A percentile compares a stretch with the other conserved stretches of the same genome.
These are phyloP conservation scores for Apaloderma vittatum DNA, from an alignment of 2,113 vertebrate species.

Conservation along the genomic window DNA sequence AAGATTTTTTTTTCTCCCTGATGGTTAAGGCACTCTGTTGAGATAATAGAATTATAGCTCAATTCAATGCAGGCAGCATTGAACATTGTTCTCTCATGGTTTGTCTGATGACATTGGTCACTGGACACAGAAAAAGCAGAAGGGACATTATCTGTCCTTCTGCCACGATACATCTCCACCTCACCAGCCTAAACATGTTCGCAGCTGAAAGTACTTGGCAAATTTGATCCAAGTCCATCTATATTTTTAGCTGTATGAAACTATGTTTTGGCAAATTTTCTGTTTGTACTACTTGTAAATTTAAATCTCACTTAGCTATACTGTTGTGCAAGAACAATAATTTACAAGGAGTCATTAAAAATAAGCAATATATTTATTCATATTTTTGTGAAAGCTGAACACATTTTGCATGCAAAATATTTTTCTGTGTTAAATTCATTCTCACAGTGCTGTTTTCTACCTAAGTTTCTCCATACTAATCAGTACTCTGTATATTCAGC, in stretches of 20 bases:
- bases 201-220: neutral
- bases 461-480: constrained; percentile 3
- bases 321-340: neutral
- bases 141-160: neutral
- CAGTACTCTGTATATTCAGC: constrained; percentile 7
- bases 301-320: neutral
- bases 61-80: neutral
- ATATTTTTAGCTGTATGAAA: neutral
- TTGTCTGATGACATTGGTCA: neutral
- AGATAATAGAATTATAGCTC: neutral
- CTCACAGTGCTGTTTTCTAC: neutral
- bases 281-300: neutral
- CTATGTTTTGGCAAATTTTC: neutral
- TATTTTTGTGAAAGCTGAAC: constrained; percentile 14
- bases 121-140: neutral
- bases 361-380: neutral
- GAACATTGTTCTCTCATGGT: neutral
- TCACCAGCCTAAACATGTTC: neutral
- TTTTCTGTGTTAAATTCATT: constrained; percentile 28
- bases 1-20: neutral
- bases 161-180: neutral
- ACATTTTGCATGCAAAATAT: constrained; percentile 7
- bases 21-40: neutral
- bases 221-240: neutral
- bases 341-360: constrained; percentile 20